These are phyloP conservation scores for Ancistrus triradiatus DNA, from an alignment of 2,113 vertebrate species.

Conservation along the genomic window DNA sequence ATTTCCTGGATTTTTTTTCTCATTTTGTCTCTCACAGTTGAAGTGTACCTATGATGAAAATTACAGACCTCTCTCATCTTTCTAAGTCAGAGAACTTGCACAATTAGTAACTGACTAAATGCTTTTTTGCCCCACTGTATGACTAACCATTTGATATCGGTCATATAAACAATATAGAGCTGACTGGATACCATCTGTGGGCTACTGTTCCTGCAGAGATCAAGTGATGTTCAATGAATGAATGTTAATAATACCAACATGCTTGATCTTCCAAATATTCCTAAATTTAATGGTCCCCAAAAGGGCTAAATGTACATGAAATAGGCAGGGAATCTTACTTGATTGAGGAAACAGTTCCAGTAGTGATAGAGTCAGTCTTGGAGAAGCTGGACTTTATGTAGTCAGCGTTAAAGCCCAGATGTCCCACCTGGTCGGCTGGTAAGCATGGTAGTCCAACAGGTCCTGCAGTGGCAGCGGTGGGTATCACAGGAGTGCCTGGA, in stretches of 20 bases:
- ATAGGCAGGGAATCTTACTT: conserved; percentile 78
- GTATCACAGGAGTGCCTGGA: conserved; percentile 69
- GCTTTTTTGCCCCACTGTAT: conserved; percentile 29
- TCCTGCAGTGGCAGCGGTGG: conserved; percentile 35
- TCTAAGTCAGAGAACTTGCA: too few relatives aligned
- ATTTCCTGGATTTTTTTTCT: too few relatives aligned
- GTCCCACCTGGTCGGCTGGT: conserved; percentile 76
- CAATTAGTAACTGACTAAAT: too few relatives aligned
- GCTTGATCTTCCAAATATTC: too few relatives aligned
- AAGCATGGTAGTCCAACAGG: conserved; percentile 59
- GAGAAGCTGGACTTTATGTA: conserved; percentile 97
- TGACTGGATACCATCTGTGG: conserved; percentile 24
- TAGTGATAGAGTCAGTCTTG: conserved; percentile 98
- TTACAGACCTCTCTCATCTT: too few relatives aligned
- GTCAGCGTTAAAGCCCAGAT: conserved; percentile 86
- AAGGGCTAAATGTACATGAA: background rate
- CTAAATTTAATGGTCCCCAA: too few relatives aligned
- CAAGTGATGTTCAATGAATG: conserved; percentile 8
- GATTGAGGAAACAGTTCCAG: conserved; percentile 95
- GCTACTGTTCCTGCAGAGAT: conserved; percentile 13
- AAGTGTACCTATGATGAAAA: too few relatives aligned
- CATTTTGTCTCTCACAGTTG: too few relatives aligned
- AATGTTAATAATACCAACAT: too few relatives aligned
- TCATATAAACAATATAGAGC: conserved; percentile 30
- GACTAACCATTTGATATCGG: conserved; percentile 26